Evolutionary conservation across 2,113 vertebrate genomes (phyloP).

Genomic region (Alligator mississippiensis): DNA sequence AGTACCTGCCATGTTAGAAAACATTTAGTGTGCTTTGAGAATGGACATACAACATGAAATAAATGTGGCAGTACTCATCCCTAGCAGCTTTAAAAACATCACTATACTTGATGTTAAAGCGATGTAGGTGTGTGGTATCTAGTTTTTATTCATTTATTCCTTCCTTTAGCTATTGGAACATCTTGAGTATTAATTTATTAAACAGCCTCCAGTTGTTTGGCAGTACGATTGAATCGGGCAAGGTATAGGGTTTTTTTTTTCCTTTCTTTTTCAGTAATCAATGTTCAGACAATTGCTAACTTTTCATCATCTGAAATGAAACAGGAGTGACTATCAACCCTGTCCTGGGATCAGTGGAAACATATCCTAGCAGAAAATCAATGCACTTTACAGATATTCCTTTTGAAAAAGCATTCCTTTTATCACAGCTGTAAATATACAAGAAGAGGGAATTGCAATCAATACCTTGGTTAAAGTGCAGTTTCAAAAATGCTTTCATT

Average conservation of each 20-base stretch:
- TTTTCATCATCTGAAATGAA: not conserved
- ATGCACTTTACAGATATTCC: not conserved
- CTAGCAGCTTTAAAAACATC: not conserved
- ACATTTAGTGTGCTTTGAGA: not conserved
- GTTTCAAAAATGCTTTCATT: not conserved
- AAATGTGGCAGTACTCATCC: not conserved
- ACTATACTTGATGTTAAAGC: not conserved
- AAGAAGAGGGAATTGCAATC: not conserved
- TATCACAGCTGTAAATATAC: not conserved
- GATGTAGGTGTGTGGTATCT: not conserved
- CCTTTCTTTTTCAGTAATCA: not conserved
- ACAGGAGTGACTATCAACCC: not conserved
- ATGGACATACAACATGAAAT: not conserved
- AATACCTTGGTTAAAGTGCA: not conserved
- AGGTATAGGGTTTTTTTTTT: rapidly evolving
- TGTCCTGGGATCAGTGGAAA: not conserved
- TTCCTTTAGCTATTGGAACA: not conserved
- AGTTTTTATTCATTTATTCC: not conserved
- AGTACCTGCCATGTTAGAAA: not conserved
- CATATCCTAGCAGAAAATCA: not conserved
- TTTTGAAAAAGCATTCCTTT: not conserved
- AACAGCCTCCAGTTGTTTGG: not conserved
- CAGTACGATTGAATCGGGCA: not conserved
- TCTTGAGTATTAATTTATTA: not conserved
- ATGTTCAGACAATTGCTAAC: not conserved